Conservation (phyloP, 2,888 invertebrate species). For the Tipula unca region DNA sequence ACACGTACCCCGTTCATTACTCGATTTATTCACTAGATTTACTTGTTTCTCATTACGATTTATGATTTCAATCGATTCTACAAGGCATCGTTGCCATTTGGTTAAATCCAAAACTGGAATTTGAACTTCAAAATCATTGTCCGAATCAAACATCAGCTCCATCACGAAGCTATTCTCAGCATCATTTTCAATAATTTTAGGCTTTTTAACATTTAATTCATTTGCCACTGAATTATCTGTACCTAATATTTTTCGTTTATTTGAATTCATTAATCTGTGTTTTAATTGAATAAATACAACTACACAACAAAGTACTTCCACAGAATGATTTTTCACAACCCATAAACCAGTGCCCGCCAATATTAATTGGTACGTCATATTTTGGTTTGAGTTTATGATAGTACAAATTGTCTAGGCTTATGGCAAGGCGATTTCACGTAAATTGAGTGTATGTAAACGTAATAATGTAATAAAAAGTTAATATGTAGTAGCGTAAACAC, state of each 20-base stretch:
- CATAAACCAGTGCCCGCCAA: not conserved
- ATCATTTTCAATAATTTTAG: not conserved
- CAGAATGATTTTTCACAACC: not conserved
- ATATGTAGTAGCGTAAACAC: no score
- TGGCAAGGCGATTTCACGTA: not conserved
- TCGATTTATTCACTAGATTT: not conserved
- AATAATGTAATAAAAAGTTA: no score
- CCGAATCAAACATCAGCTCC: not conserved
- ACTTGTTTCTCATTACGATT: not conserved
- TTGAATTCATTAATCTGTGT: not conserved
- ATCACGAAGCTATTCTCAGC: not conserved
- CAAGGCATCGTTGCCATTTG: constrained; percentile 37
- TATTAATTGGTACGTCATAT: not conserved
- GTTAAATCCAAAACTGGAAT: constrained; percentile 27
- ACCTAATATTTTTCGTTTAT: not conserved
- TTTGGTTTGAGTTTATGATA: not conserved
- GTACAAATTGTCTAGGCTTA: not conserved
- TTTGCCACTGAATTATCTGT: not conserved
- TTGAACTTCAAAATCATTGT: not conserved
- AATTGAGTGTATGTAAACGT: no score
- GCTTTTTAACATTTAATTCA: not conserved
- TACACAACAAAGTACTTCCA: not conserved
- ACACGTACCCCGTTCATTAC: not conserved
- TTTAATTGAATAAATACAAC: not conserved
- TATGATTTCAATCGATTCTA: constrained; percentile 29